Conservation (phyloP, 2,113 vertebrate genomes). For the Carassius auratus region DNA sequence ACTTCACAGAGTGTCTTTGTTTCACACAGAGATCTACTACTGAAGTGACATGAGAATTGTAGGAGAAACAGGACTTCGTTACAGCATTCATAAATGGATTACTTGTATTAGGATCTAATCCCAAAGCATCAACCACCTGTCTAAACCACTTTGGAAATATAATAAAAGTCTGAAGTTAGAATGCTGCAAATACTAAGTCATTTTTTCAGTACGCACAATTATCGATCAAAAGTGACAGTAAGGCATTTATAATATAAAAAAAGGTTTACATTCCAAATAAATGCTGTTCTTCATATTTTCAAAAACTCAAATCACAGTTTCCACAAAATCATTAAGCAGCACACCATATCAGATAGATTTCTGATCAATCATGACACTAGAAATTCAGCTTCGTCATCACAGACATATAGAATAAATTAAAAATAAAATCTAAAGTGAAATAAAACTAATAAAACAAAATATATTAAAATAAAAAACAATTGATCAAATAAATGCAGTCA, state of each 20-base stretch:
- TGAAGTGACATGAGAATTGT: constrained; percentile 1
- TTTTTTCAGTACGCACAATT: too few species aligned
- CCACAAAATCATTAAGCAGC: background rate
- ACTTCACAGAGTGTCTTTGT: constrained; percentile 7
- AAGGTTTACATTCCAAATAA: background rate
- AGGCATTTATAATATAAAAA: background rate
- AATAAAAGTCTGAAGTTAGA: background rate
- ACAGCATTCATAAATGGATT: background rate
- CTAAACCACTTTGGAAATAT: background rate
- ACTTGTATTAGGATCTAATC: background rate
- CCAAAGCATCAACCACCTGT: background rate
- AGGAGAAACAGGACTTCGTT: background rate
- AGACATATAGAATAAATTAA: too few species aligned
- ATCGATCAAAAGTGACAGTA: background rate
- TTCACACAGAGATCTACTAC: constrained; percentile 13
- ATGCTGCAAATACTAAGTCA: background rate
- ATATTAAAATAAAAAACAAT: too few species aligned
- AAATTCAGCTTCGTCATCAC: too few species aligned
- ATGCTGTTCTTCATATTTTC: background rate
- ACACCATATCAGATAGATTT: background rate
- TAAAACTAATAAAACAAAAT: too few species aligned
- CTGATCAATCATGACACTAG: too few species aligned
- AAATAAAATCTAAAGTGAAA: too few species aligned
- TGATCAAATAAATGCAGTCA: too few species aligned
- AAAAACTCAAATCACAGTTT: background rate